Evolutionary conservation across 2,888 invertebrate genomes (phyloP).

Genomic region (Pheosia tremula): DNA sequence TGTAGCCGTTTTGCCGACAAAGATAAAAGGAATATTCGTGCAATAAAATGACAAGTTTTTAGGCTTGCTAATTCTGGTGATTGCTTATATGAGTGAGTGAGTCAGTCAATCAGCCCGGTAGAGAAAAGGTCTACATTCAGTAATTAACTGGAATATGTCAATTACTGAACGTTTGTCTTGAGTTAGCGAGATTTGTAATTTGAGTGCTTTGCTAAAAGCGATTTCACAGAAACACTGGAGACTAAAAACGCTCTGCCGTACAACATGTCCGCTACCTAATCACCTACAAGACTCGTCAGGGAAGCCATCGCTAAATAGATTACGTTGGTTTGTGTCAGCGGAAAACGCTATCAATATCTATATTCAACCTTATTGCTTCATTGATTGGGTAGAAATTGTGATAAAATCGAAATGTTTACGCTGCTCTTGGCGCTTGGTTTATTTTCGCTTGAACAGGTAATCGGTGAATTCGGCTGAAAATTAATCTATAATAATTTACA

Average conservation of each 20-base stretch:
- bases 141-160: too few species aligned
- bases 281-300: conserved; percentile 26
- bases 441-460: conserved; percentile 30
- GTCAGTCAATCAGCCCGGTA: too few species aligned
- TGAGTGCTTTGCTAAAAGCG: too few species aligned
- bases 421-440: conserved; percentile 1
- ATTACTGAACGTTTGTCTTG: too few species aligned
- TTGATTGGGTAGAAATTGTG: conserved; percentile 15
- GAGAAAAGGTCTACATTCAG: too few species aligned
- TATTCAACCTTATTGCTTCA: conserved; percentile 15
- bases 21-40: too few species aligned
- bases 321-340: conserved; percentile 29
- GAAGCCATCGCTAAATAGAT: conserved; percentile 52
- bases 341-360: conserved; percentile 16
- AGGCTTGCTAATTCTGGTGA: too few species aligned
- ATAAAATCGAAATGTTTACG: background rate
- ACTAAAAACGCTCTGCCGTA: conserved; percentile 12
- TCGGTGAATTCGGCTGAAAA: conserved; percentile 22
- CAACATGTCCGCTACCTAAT: conserved; percentile 10
- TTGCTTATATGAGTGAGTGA: too few species aligned
- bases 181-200: too few species aligned
- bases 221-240: too few species aligned
- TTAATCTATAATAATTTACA: conserved; percentile 17
- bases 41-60: too few species aligned
- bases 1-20: too few species aligned